phyloP scores from a whole-genome alignment of 2,113 vertebrate genomes.

The Ifrita kowaldi region DNA sequence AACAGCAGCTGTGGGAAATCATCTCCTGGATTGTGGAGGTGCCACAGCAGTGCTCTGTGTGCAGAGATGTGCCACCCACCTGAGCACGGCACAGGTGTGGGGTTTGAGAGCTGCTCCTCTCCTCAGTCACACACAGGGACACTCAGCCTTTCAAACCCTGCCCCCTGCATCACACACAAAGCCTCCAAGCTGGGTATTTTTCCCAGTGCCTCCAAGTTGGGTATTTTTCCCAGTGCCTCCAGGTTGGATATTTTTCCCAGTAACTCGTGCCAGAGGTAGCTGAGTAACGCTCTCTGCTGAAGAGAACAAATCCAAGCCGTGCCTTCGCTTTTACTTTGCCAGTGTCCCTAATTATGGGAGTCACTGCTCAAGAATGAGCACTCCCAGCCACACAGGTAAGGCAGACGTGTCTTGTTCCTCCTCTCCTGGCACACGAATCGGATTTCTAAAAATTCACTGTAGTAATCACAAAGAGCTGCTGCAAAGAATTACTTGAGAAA shows the following conservation, averaged over 20 bases:
- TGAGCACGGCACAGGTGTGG: background rate
- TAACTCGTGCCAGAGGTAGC: background rate
- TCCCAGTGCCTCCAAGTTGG: background rate
- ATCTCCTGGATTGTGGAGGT: background rate
- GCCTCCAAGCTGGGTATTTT: background rate
- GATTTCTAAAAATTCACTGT: conserved; percentile 35
- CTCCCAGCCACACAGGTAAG: background rate
- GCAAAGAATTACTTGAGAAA: conserved; percentile 37
- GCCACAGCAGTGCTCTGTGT: background rate
- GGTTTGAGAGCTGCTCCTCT: background rate
- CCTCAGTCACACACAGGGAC: background rate
- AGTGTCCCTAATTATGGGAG: background rate
- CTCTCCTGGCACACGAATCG: background rate
- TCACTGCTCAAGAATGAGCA: background rate
- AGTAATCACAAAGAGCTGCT: conserved; percentile 49
- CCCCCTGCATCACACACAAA: background rate
- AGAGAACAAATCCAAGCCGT: accelerated
- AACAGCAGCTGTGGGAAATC: conserved; percentile 12
- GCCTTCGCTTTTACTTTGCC: background rate
- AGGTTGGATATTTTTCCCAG: accelerated
- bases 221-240: background rate
- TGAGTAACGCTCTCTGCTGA: background rate
- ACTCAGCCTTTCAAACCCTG: background rate
- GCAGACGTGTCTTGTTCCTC: background rate
- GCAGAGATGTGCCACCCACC: background rate